phyloP scores from a whole-genome alignment of 1,140 invertebrate genomes.

The Battus philenor region DNA sequence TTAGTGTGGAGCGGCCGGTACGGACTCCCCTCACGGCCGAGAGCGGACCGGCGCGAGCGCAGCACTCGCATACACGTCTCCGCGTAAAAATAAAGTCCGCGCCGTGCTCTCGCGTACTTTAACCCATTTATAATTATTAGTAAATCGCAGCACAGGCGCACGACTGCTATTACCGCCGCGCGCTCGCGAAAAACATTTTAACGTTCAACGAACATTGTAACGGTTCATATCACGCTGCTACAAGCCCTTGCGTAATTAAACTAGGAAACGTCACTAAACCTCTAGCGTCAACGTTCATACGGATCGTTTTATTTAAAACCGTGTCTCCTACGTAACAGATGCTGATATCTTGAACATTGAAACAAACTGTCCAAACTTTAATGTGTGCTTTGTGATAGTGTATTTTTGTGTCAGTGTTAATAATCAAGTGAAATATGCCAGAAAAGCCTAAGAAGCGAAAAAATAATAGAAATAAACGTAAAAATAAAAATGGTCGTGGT shows the following conservation, averaged over 20 bases:
- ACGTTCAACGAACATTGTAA: conserved; percentile 36
- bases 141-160: conserved; percentile 65
- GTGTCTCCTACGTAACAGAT: conserved; percentile 46
- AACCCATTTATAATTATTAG: conserved; percentile 75
- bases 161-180: conserved; percentile 58
- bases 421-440: conserved; percentile 57
- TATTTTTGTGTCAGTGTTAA: conserved; percentile 54
- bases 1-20: conserved; percentile 37
- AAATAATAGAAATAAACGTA: conserved; percentile 69
- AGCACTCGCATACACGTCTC: conserved; percentile 60
- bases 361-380: conserved; percentile 32
- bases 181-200: conserved; percentile 54
- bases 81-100: conserved; percentile 73
- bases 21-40: conserved; percentile 49
- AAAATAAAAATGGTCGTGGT: conserved; percentile 41
- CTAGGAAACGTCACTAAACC: conserved; percentile 28
- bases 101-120: conserved; percentile 63
- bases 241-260: conserved; percentile 34
- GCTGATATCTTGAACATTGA: conserved; percentile 40
- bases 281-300: conserved; percentile 31
- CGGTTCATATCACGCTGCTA: conserved; percentile 25
- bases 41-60: conserved; percentile 45
- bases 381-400: conserved; percentile 44
- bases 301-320: conserved; percentile 25
- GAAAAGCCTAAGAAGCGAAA: conserved; percentile 62